Evolutionary conservation across 2,797 vertebrate genomes (phyloP).

Genomic region (Eutrigla gurnardus): DNA sequence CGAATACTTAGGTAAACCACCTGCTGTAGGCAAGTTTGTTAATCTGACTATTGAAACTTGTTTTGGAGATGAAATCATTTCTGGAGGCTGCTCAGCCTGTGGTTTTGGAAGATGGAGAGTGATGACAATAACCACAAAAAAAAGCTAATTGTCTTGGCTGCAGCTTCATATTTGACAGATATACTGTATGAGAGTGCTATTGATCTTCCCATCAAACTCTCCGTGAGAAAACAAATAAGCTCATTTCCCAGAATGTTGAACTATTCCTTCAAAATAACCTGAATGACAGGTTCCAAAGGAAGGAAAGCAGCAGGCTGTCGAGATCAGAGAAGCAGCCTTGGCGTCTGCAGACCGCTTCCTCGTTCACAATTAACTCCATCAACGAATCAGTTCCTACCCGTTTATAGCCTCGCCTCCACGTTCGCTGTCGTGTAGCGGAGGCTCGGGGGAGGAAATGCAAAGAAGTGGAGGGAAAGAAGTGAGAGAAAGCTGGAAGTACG

Average conservation of each 20-base stretch:
- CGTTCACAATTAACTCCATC: background rate
- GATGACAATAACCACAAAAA: background rate
- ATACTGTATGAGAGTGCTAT: background rate
- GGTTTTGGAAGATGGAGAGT: no score
- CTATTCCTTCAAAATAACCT: background rate
- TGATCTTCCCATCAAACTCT: background rate
- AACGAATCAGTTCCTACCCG: background rate
- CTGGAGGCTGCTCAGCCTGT: no score
- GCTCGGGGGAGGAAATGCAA: background rate
- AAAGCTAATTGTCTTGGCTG: background rate
- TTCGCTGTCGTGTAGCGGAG: background rate
- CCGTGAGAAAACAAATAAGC: background rate
- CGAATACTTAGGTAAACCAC: no score
- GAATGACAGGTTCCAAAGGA: background rate
- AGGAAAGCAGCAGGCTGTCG: background rate
- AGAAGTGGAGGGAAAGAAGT: background rate
- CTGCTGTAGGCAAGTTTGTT: background rate
- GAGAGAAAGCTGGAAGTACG: background rate
- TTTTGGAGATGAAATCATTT: background rate
- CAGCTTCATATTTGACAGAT: background rate
- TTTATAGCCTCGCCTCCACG: background rate
- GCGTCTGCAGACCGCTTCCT: background rate
- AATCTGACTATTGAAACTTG: no score
- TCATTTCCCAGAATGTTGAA: background rate
- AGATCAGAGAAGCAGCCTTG: constrained; percentile 5